Base-by-base conservation (phyloP, 2,888 invertebrate species). In the Drosophila cyrtoloma region DNA sequence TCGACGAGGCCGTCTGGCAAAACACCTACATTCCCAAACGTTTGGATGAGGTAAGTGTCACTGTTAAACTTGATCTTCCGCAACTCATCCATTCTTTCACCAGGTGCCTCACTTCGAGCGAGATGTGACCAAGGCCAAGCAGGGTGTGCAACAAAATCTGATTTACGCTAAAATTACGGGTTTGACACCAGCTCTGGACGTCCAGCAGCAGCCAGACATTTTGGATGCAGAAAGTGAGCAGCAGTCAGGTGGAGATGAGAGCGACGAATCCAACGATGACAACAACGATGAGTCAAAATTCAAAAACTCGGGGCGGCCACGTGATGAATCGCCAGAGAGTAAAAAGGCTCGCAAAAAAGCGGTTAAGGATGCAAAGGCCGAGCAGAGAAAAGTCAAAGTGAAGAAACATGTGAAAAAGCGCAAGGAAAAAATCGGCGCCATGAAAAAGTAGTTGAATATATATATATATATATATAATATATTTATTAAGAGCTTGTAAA, bases 371-470 rank as follows among this genome's bases (percentile, higher is more conserved):
- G 96, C 96, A 61, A 96, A 98, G 91, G 97, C 98, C 0, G 98
- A 98, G 82, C 97, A 96, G 90, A 95, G 99, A 58, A 97, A 97
- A 94, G 94, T 94, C 0, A 99, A 99, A 94, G 95, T 97, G 0
- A 98, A 98, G 87, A 99, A 99, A 93, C 97, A 99, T 93, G 93
- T 98, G 0, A 99, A 99, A 92, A 99, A 98, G 91, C 95, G 97
- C 79, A 96, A 97, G 91, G 97, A 97, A 91, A 97, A 96, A 92
- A 74, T 94, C 22, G 91, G 93, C 7, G 84, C 63, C 16, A 63
- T 78, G 3, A 95, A 94, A 67, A 94, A 94, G 52, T 92, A 91
- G n/a, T 19, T 1, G 4, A 60, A 16, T 22, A 58, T 16, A 10
- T 42, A 16, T 3, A 30, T 42, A 47, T 33, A 56, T 64, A 67